These are phyloP conservation scores for Dufourea novaeangliae DNA, from an alignment of 1,140 invertebrate species.

Conservation along the genomic window DNA sequence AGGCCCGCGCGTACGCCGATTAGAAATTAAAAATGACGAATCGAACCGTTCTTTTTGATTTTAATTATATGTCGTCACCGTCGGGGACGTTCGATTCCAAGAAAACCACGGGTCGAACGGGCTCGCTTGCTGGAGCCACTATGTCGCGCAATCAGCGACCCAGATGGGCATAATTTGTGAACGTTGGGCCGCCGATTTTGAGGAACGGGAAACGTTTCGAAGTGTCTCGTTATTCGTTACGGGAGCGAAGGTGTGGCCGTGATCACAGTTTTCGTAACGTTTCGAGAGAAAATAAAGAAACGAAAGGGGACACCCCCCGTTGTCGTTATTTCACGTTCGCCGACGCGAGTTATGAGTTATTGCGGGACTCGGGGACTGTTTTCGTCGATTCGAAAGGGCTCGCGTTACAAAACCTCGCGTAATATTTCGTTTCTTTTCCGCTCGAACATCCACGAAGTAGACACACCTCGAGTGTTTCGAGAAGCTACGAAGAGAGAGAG, in stretches of 20 bases:
- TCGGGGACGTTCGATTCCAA: not conserved
- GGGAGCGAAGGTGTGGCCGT: conserved; percentile 47
- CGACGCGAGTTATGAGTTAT: conserved; percentile 33
- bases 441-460: not conserved
- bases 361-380: conserved; percentile 20
- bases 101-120: not conserved
- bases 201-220: conserved; percentile 11
- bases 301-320: not conserved
- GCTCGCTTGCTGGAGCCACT: not conserved
- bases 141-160: conserved; percentile 33
- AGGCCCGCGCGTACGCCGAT: not conserved
- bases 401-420: not conserved
- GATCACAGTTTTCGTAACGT: conserved; percentile 45
- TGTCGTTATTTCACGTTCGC: conserved; percentile 22
- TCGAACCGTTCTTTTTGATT: conserved; percentile 45
- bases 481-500: not conserved
- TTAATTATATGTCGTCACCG: conserved; percentile 52
- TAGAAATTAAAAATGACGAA: conserved; percentile 55
- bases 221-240: conserved; percentile 16
- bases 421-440: not conserved
- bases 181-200: conserved; percentile 26
- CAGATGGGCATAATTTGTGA: conserved; percentile 44
- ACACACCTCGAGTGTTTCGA: not conserved
- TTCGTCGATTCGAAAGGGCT: not conserved
- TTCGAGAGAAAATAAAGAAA: too few species aligned